A percentile compares a stretch with the other conserved stretches of the same genome.
Evolutionary conservation across 2,113 vertebrate species (phyloP).

Genomic region (Acinonyx jubatus): DNA sequence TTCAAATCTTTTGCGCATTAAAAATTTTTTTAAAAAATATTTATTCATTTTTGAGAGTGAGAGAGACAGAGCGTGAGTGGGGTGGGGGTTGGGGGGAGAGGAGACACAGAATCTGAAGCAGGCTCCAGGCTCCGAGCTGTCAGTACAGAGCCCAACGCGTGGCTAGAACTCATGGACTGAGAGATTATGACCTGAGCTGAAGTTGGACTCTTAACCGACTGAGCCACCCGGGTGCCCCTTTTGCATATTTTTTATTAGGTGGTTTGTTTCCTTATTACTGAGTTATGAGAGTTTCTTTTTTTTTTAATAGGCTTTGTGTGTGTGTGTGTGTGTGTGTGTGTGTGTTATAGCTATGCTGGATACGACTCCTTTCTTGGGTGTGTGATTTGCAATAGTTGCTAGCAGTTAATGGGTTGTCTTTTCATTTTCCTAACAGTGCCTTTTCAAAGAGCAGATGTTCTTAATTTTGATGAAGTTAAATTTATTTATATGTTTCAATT

Average conservation of each 20-base stretch:
- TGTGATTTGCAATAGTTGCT: not conserved
- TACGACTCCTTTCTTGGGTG: not conserved
- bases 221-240: no score
- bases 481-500: not conserved
- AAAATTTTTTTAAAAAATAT: no score
- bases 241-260: not conserved
- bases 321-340: no score
- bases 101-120: no score
- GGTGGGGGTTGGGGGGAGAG: no score
- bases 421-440: not conserved
- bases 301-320: not conserved
- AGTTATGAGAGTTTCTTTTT: not conserved
- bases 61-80: no score
- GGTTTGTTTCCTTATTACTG: not conserved
- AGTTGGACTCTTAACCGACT: no score
- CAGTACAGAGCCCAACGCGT: no score
- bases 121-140: no score
- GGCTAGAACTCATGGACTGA: no score
- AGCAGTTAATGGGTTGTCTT: not conserved
- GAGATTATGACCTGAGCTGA: no score
- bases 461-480: not conserved
- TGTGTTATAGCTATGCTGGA: not conserved
- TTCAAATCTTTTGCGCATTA: not conserved
- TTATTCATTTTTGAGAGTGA: no score
- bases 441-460: conserved; percentile 11